Evolutionary conservation across 2,113 vertebrate genomes (phyloP).

Genomic region (Lagopus muta): DNA sequence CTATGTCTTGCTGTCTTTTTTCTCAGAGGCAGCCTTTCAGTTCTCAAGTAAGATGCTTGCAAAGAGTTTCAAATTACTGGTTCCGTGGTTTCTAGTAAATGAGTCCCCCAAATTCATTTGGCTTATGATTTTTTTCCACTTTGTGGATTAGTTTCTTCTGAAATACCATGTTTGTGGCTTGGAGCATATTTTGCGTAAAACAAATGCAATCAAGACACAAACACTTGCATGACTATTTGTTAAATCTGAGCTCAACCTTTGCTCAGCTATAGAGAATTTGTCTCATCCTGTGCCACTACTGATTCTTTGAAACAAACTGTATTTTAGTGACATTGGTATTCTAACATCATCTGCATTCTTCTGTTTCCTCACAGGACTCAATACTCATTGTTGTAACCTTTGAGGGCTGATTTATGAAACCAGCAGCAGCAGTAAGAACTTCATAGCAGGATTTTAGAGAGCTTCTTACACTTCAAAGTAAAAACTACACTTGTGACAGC

Average conservation of each 20-base stretch:
- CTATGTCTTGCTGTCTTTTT: background rate
- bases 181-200: background rate
- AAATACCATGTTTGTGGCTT: background rate
- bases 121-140: background rate
- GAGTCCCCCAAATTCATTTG: background rate
- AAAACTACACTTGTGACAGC: background rate
- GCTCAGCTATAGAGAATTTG: slow-evolving; percentile 26
- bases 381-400: background rate
- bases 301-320: background rate
- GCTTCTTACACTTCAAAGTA: background rate
- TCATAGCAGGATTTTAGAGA: background rate
- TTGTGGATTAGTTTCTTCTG: background rate
- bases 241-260: background rate
- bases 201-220: slow-evolving; percentile 5
- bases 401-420: background rate
- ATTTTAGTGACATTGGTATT: background rate
- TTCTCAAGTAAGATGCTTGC: background rate
- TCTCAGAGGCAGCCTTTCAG: background rate
- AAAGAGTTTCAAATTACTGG: background rate
- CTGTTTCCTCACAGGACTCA: background rate
- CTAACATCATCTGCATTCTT: background rate
- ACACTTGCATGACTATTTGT: background rate
- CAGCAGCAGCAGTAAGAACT: background rate
- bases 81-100: background rate
- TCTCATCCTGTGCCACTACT: slow-evolving; percentile 10